Evolutionary conservation across 1,140 invertebrate species (phyloP).

Genomic region (Drusus annulatus): DNA sequence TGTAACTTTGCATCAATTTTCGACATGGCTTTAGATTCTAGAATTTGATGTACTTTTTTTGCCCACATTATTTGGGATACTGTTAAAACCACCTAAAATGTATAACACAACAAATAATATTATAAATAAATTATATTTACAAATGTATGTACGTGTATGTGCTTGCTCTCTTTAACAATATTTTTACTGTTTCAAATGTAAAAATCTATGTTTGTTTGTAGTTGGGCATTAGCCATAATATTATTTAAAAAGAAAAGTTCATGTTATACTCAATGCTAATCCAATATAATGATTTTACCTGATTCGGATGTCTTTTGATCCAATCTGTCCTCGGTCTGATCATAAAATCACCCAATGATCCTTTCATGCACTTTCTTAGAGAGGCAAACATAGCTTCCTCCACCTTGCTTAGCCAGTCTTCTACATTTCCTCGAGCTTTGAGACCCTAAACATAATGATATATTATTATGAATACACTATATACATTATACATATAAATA

Average conservation of each 20-base stretch:
- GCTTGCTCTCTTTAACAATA: too few species aligned
- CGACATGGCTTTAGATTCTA: constrained; percentile 70
- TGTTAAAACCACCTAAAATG: constrained; percentile 75
- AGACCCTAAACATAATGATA: constrained; percentile 30
- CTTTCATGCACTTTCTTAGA: constrained; percentile 79
- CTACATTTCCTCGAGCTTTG: constrained; percentile 71
- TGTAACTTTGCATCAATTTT: constrained; percentile 72
- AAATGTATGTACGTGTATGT: not conserved
- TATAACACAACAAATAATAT: constrained; percentile 3
- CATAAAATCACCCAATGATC: constrained; percentile 79
- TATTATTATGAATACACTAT: too few species aligned
- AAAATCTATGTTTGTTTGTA: too few species aligned
- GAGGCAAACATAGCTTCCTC: constrained; percentile 93
- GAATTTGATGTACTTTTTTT: constrained; percentile 79
- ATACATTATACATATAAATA: too few species aligned
- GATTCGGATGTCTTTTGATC: constrained; percentile 92
- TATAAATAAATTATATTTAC: not conserved
- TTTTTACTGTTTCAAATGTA: too few species aligned
- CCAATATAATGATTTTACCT: constrained; percentile 1
- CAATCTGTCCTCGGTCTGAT: constrained; percentile 79
- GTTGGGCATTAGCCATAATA: too few species aligned
- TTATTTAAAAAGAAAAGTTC: too few species aligned
- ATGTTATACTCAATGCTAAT: too few species aligned
- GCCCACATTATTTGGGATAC: constrained; percentile 93
- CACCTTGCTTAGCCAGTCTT: constrained; percentile 95